Conservation (phyloP, 2,113 vertebrate genomes). For the Gymnocephalus cernua region DNA sequence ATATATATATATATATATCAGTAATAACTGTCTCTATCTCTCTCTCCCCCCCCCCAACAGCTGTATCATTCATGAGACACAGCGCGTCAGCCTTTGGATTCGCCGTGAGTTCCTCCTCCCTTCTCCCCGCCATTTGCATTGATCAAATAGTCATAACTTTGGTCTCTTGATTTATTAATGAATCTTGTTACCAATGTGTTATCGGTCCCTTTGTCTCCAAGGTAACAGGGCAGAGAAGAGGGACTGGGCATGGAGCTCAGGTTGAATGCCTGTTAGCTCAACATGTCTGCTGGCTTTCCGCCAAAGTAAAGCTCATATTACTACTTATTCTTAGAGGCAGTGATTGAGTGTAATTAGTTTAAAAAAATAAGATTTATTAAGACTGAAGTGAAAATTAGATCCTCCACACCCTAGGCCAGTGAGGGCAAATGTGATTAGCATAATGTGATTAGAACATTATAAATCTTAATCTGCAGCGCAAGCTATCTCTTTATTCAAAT, state of each 20-base stretch:
- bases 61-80: constrained; percentile 98
- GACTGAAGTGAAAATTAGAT: constrained; percentile 25
- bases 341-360: constrained; percentile 6
- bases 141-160: constrained; percentile 72
- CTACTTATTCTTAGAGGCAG: not conserved
- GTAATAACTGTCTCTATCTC: too few relatives aligned
- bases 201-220: constrained; percentile 75
- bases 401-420: constrained; percentile 3
- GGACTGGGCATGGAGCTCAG: not conserved
- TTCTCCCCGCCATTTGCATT: constrained; percentile 48
- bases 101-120: constrained; percentile 91
- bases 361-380: constrained; percentile 20
- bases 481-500: constrained; percentile 40
- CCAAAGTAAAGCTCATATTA: not conserved
- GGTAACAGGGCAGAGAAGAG: constrained; percentile 70
- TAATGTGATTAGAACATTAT: constrained; percentile 51
- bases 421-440: constrained; percentile 38
- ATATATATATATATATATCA: too few relatives aligned
- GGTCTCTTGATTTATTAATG: constrained; percentile 68
- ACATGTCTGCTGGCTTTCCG: constrained; percentile 1
- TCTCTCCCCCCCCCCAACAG: constrained; percentile 77
- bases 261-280: constrained; percentile 29
- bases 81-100: constrained; percentile 99
- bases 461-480: constrained; percentile 26
- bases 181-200: constrained; percentile 23